A percentile compares a stretch with the other conserved stretches of the same genome.
Conservation (phyloP, 2,888 invertebrate genomes). For the Acleris holmiana region DNA sequence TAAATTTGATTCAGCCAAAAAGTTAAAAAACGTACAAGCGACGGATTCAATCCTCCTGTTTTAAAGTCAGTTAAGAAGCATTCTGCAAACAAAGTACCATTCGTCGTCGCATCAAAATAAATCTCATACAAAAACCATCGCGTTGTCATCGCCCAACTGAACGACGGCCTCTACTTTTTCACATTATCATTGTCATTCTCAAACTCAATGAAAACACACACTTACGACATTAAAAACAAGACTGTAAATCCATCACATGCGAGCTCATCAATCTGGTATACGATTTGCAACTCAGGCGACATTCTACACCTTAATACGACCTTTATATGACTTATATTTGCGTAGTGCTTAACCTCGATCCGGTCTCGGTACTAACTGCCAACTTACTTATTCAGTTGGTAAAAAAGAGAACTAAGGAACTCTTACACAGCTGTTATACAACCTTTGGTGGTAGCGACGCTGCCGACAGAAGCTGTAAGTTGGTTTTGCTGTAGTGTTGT, state of each 20-base stretch:
- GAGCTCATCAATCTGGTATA: constrained; percentile 8
- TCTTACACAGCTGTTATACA: constrained; percentile 1
- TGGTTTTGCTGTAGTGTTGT: constrained; percentile 44
- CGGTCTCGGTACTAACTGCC: constrained; percentile 2
- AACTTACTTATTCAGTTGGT: constrained; percentile 12
- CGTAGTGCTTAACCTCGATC: constrained; percentile 28
- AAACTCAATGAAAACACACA: constrained; percentile 11
- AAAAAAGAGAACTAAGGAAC: constrained; percentile 14
- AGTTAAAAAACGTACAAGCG: neutral
- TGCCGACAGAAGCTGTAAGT: constrained; percentile 14
- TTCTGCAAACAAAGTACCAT: constrained; percentile 21
- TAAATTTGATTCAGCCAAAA: constrained; percentile 3
- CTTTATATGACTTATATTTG: constrained; percentile 32
- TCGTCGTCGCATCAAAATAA: constrained; percentile 16
- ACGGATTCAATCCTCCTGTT: neutral
- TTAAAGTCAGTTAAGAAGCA: constrained; percentile 7
- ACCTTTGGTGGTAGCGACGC: neutral
- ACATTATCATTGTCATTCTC: constrained; percentile 13
- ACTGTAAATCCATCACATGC: constrained; percentile 8
- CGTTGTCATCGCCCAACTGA: constrained; percentile 30
- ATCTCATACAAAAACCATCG: constrained; percentile 26
- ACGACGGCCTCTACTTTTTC: constrained; percentile 32
- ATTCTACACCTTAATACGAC: constrained; percentile 26
- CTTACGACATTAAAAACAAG: constrained; percentile 10
- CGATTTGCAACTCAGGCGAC: neutral